These are phyloP conservation scores for Cantharis rustica DNA, from an alignment of 2,888 invertebrate genomes.

Conservation along the genomic window DNA sequence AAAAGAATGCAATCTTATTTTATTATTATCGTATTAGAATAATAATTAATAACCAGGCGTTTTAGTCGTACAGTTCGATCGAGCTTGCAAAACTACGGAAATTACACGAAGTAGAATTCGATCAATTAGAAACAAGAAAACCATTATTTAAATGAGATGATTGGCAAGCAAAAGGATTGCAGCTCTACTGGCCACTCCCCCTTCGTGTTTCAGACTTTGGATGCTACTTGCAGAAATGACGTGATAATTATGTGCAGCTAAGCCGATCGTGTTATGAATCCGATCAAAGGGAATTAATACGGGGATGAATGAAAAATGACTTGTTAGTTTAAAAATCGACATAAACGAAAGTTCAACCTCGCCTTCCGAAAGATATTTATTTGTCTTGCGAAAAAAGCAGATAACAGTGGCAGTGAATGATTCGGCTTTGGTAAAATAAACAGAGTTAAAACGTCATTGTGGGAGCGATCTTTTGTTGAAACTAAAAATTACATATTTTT, in stretches of 20 bases:
- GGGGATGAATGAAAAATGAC: neutral
- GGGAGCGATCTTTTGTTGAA: neutral
- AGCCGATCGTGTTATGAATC: neutral
- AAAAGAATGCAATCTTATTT: neutral
- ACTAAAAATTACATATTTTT: neutral
- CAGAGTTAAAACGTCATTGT: neutral
- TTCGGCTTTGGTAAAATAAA: neutral
- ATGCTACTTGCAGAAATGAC: neutral
- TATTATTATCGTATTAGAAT: neutral
- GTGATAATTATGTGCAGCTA: neutral
- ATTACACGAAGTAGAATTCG: neutral
- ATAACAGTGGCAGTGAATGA: neutral
- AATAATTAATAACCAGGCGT: neutral
- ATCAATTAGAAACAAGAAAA: neutral
- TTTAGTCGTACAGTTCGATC: neutral
- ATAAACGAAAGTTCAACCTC: neutral
- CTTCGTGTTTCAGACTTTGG: neutral
- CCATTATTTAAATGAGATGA: neutral
- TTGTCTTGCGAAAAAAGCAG: neutral
- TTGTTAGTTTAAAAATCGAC: neutral
- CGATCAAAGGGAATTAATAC: neutral
- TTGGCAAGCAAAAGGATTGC: neutral
- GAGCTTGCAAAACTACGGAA: neutral
- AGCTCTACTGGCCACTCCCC: neutral
- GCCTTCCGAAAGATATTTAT: neutral